Evolutionary conservation across 2,113 vertebrate species (phyloP).

Genomic region (Semicossyphus pulcher): DNA sequence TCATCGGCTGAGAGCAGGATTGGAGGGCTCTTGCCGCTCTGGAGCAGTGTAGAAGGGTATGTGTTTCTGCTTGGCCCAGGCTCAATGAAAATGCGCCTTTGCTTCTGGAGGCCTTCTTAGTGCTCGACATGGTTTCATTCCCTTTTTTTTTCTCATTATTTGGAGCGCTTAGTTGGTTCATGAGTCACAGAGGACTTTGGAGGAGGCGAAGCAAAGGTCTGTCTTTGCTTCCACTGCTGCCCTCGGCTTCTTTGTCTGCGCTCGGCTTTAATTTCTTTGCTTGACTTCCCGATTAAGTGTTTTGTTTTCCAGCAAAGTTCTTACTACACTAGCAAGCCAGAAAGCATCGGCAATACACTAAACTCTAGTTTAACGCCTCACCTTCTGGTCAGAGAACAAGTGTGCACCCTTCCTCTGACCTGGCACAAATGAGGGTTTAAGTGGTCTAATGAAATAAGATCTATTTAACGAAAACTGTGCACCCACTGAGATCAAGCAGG

Average conservation of each 20-base stretch:
- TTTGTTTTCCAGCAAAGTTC: not conserved
- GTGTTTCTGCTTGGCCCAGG: slow-evolving; percentile 31
- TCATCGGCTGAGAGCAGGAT: not conserved
- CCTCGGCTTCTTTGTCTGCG: not conserved
- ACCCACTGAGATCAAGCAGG: slow-evolving; percentile 47
- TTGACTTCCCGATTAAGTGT: not conserved
- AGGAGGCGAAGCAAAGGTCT: slow-evolving; percentile 12
- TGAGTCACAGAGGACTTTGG: slow-evolving; percentile 26
- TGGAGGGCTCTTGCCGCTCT: not conserved
- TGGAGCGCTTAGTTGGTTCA: slow-evolving; percentile 26
- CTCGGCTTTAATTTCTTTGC: slow-evolving; percentile 4
- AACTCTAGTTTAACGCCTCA: too few relatives aligned
- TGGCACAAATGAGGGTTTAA: slow-evolving; percentile 15
- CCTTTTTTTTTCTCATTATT: slow-evolving; percentile 20
- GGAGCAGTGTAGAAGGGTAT: slow-evolving; percentile 11
- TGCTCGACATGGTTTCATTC: slow-evolving; percentile 43
- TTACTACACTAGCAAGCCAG: not conserved
- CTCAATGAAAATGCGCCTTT: slow-evolving; percentile 45
- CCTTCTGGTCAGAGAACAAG: not conserved
- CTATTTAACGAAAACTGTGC: slow-evolving; percentile 2
- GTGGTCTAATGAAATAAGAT: slow-evolving; percentile 35
- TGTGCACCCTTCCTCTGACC: slow-evolving; percentile 6
- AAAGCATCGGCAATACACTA: not conserved
- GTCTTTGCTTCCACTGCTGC: not conserved
- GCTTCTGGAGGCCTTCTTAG: slow-evolving; percentile 48